phyloP scores from a whole-genome alignment of 1,140 invertebrate genomes.

The Hormaphis cornu region DNA sequence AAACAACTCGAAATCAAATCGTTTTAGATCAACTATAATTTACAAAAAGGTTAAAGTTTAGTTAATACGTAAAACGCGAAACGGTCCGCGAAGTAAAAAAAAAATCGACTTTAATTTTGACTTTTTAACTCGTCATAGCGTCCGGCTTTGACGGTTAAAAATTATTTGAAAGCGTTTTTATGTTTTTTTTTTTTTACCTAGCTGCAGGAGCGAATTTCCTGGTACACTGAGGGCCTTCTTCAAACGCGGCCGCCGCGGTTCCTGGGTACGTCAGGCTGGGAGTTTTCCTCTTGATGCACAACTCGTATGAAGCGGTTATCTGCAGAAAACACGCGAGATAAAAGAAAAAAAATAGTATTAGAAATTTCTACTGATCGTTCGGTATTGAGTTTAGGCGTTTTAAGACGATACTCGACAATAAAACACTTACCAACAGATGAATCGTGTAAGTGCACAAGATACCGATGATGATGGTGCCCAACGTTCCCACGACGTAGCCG shows the following conservation, averaged over 20 bases:
- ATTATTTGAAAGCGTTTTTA: not conserved
- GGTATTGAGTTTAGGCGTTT: no score
- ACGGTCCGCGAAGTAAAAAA: no score
- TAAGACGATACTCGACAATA: no score
- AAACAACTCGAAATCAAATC: no score
- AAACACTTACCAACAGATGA: conserved; percentile 51
- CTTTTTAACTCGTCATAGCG: no score
- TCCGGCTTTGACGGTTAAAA: no score
- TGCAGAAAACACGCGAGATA: conserved; percentile 34
- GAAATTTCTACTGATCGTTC: no score
- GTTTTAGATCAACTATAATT: no score
- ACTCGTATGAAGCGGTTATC: conserved; percentile 55
- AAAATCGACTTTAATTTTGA: no score
- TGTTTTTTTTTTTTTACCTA: conserved; percentile 47
- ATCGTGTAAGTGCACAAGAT: conserved; percentile 70
- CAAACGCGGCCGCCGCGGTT: conserved; percentile 57
- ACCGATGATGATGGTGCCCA: conserved; percentile 60
- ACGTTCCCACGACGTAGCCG: conserved; percentile 57
- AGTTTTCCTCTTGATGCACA: conserved; percentile 57
- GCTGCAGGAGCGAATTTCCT: conserved; percentile 47
- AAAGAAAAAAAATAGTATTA: not conserved
- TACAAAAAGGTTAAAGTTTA: no score
- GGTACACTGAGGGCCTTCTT: conserved; percentile 51
- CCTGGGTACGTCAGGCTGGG: conserved; percentile 61
- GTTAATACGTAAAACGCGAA: no score